Base-by-base conservation (phyloP, 1,140 invertebrate species). In the Plodia interpunctella region DNA sequence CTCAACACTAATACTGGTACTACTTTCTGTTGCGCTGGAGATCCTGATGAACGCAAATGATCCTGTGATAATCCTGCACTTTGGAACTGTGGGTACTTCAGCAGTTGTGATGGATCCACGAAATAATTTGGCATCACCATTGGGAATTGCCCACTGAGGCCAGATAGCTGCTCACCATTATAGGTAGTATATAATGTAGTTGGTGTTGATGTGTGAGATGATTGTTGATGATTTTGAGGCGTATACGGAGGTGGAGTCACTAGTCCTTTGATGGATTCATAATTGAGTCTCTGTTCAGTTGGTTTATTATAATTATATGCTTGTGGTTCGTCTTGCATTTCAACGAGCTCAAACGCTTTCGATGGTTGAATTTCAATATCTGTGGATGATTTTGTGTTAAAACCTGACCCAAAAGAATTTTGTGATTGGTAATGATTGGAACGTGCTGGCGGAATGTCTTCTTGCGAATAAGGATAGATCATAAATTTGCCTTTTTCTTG, bases 391-490 rank as follows among this genome's bases (percentile, higher is more conserved):
- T 55, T 58, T 49, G 53, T 57, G 11, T 49, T 44, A 4, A 2
- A 13, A 0, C 18, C 18, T 50, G 44, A 50, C 0, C 44, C 21
- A 18, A 20, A 17, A 25, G 21, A 3, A 28, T 57, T 18, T 25
- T 18, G 18, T 15, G 55, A 49, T 17, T 21, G 15, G 13, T 74
- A 62, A 17, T 60, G 55, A 35, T 60, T 74, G 19, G 74, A 50
- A 61, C 35, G 55, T 5, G 73, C 30, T 21, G 90, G 64, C 15
- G 88, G 90, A 54, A 91, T 91, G 65, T 92, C 91, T 62, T 91
- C 83, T 77, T 92, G 91, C 2, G 91, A 92, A 64, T 92, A 92
- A 35, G 91, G 91, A 71, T 92, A 92, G 53, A 92, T 82, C 83
- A 91, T 87, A 63, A 91, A 92, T 70, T 90, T 91, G 35, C 90